Percentiles rank a stretch among this genome's conserved stretches.
These are phyloP conservation scores for Trichonephila clavata DNA, from an alignment of 1,140 invertebrate species.

Conservation along the genomic window DNA sequence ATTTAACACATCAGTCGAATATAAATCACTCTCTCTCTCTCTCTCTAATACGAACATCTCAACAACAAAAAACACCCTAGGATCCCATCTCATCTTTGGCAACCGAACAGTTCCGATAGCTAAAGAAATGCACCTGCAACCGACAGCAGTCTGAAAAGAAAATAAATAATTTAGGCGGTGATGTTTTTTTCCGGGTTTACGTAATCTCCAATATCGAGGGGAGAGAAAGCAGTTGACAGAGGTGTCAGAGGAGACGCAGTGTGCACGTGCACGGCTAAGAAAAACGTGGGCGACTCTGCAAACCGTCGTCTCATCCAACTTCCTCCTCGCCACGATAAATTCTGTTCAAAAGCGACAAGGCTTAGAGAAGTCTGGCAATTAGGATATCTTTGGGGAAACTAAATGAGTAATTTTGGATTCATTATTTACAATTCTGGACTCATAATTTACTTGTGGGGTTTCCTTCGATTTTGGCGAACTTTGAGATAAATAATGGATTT, in stretches of 20 bases:
- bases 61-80: neutral
- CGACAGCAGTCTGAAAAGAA: constrained; percentile 19
- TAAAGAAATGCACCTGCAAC: constrained; percentile 31
- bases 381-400: neutral
- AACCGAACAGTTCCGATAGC: neutral
- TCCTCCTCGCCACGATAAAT: constrained; percentile 15
- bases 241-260: constrained; percentile 5
- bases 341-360: neutral
- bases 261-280: constrained; percentile 37
- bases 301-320: neutral
- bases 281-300: constrained; percentile 37
- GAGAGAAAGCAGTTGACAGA: constrained; percentile 33
- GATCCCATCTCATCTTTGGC: neutral
- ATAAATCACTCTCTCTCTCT: too few species aligned
- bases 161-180: constrained; percentile 24
- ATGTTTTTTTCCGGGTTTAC: constrained; percentile 53
- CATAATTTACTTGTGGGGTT: too few species aligned
- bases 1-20: too few species aligned
- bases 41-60: neutral
- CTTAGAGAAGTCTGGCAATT: constrained; percentile 1
- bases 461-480: too few species aligned
- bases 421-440: too few species aligned
- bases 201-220: constrained; percentile 47
- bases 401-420: too few species aligned
- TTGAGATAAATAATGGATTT: too few species aligned